A percentile compares a stretch with the other conserved stretches of the same genome.
Conservation (phyloP, 1,140 invertebrate species). For the Arion vulgaris region DNA sequence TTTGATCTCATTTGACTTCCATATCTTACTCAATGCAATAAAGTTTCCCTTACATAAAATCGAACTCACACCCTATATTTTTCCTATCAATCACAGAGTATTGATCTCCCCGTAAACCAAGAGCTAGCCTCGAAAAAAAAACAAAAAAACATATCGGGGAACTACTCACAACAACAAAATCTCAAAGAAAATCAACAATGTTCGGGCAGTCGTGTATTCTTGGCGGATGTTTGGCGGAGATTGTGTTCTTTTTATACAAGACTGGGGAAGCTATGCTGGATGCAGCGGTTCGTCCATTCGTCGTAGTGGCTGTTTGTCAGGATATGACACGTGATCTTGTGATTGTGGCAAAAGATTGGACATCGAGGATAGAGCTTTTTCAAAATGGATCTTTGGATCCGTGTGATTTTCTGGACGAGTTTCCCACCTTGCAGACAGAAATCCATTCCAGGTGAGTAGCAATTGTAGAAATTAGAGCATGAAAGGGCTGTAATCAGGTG, state of each 20-base stretch:
- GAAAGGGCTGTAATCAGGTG: no score
- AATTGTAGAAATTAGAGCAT: no score
- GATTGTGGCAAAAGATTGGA: constrained; percentile 4
- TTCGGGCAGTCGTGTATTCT: constrained; percentile 26
- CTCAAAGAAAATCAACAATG: not conserved
- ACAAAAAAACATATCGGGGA: no score
- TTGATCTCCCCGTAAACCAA: no score
- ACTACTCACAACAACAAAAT: no score
- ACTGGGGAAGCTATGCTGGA: constrained; percentile 70
- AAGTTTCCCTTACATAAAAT: no score
- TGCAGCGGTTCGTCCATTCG: constrained; percentile 66
- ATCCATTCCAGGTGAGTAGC: constrained; percentile 19
- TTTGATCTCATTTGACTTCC: no score
- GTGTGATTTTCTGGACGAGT: constrained; percentile 12
- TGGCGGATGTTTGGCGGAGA: constrained; percentile 52
- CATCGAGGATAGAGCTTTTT: not conserved
- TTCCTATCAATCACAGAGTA: no score
- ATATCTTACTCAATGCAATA: no score
- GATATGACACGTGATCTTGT: constrained; percentile 39
- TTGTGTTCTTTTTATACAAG: constrained; percentile 72
- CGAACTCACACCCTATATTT: no score
- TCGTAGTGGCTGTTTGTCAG: constrained; percentile 65
- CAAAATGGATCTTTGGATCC: constrained; percentile 20
- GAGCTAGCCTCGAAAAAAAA: no score
- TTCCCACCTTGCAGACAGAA: not conserved